A percentile compares a stretch with the other conserved stretches of the same genome.
Conservation (phyloP, 1,140 invertebrate genomes). For the Anastrepha ludens region DNA sequence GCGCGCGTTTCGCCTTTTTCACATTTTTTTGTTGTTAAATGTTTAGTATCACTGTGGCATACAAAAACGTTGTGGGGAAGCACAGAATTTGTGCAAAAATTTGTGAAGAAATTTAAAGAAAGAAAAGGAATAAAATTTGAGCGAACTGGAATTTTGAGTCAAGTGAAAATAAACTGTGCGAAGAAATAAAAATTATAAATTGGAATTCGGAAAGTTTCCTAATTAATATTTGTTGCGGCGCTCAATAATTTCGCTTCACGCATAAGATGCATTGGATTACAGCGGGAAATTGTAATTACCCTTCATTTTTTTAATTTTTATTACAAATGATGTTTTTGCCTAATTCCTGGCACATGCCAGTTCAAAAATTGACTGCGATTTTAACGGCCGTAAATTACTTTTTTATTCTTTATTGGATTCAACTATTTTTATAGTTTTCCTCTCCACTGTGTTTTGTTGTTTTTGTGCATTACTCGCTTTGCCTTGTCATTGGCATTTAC, state of each 20-base stretch:
- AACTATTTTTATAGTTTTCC: not conserved
- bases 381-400: not conserved
- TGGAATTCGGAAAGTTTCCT: not conserved
- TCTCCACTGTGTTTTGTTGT: not conserved
- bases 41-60: not conserved
- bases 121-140: too few relatives aligned
- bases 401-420: not conserved
- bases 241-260: not conserved
- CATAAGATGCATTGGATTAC: not conserved
- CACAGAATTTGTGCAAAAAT: not conserved
- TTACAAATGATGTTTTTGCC: not conserved
- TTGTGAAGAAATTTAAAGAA: too few relatives aligned
- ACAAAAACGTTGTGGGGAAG: too few relatives aligned
- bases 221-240: not conserved
- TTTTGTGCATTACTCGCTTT: not conserved
- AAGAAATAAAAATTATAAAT: too few relatives aligned
- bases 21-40: not conserved
- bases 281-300: not conserved
- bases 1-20: conserved; percentile 39
- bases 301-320: not conserved
- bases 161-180: too few relatives aligned
- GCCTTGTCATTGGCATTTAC: conserved; percentile 39
- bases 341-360: not conserved
- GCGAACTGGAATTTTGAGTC: too few relatives aligned
- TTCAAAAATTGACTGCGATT: not conserved